phyloP scores from a whole-genome alignment of 1,140 invertebrate species.

The Apis laboriosa region DNA sequence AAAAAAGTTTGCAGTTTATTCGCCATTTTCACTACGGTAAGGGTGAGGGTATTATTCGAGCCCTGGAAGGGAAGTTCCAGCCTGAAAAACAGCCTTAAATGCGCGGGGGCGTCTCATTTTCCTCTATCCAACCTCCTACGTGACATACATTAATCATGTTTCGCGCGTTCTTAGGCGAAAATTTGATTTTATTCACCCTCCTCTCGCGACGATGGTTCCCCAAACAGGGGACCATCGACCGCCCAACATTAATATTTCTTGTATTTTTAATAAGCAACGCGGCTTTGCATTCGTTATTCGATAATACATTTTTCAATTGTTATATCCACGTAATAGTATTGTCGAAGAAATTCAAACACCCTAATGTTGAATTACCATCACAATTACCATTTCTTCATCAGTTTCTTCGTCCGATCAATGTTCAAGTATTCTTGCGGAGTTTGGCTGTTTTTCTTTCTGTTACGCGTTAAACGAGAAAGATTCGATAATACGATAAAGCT shows the following conservation, averaged over 20 bases:
- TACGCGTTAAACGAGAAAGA: too few species aligned
- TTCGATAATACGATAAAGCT: too few species aligned
- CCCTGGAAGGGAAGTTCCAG: conserved; percentile 30
- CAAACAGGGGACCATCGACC: conserved; percentile 23
- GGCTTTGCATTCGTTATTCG: neutral
- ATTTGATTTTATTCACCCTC: conserved; percentile 66
- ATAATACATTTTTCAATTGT: neutral
- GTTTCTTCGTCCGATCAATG: neutral
- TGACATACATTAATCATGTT: conserved; percentile 65
- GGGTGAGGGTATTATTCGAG: conserved; percentile 23
- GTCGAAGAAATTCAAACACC: too few species aligned
- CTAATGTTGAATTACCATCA: neutral
- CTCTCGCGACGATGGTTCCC: neutral
- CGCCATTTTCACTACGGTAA: neutral
- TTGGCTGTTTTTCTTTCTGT: too few species aligned
- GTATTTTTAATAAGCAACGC: conserved; percentile 16
- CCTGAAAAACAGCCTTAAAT: conserved; percentile 54
- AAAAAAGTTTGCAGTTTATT: conserved; percentile 23
- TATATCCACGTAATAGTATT: neutral
- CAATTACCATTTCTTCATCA: neutral
- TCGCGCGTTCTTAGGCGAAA: conserved; percentile 57
- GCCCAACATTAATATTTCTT: conserved; percentile 51
- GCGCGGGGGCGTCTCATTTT: conserved; percentile 48
- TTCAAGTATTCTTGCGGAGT: too few species aligned
- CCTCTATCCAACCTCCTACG: conserved; percentile 51